Conservation (phyloP, 2,888 invertebrate genomes). For the Meliscaeva auricollis region DNA sequence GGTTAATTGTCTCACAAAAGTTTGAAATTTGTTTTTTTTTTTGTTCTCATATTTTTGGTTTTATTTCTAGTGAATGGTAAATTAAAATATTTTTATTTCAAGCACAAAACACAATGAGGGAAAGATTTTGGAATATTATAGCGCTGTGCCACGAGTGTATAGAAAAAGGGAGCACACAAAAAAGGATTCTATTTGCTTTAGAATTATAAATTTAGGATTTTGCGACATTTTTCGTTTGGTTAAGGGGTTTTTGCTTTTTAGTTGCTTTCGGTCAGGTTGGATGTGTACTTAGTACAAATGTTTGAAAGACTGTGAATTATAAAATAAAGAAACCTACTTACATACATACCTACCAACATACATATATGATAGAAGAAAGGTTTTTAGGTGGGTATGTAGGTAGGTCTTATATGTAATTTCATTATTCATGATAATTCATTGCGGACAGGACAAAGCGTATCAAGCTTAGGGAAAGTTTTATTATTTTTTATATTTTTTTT, state of each 20-base stretch:
- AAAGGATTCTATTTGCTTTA: slow-evolving; percentile 74
- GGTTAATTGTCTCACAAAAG: slow-evolving; percentile 71
- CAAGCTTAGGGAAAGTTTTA: neutral
- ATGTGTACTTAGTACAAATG: slow-evolving; percentile 7
- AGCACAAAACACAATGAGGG: slow-evolving; percentile 34
- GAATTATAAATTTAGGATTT: slow-evolving; percentile 76
- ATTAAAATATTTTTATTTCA: slow-evolving; percentile 60
- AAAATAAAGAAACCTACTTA: slow-evolving; percentile 9
- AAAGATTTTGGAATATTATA: slow-evolving; percentile 36
- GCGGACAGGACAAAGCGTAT: slow-evolving; percentile 12
- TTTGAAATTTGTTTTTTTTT: neutral
- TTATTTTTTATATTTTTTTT: neutral
- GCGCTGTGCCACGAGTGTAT: neutral
- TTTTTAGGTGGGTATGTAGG: neutral
- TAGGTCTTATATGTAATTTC: slow-evolving; percentile 43
- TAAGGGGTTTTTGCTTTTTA: slow-evolving; percentile 38
- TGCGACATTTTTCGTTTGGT: slow-evolving; percentile 72
- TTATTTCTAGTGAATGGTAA: slow-evolving; percentile 65
- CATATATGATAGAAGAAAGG: slow-evolving; percentile 12
- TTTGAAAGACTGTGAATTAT: slow-evolving; percentile 58
- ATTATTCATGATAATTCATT: slow-evolving; percentile 50
- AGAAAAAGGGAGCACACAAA: slow-evolving; percentile 17
- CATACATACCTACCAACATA: no score
- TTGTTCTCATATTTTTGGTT: slow-evolving; percentile 21
- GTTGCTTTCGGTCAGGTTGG: slow-evolving; percentile 1